Evolutionary conservation across 2,888 invertebrate genomes (phyloP).

Genomic region (Lutraria lutraria): DNA sequence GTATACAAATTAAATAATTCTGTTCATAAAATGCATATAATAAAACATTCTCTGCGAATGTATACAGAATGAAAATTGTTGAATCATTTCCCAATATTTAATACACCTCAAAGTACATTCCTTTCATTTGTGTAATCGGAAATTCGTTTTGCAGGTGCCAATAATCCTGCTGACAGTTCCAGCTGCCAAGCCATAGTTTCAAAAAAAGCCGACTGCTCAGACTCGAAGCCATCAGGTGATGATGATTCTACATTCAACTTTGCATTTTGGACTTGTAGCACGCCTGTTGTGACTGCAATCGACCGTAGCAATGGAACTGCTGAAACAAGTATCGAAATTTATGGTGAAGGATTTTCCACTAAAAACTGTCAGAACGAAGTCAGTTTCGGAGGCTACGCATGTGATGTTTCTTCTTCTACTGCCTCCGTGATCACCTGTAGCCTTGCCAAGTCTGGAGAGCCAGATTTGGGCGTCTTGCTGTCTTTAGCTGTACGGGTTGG

Average conservation of each 20-base stretch:
- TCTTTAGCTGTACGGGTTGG: conserved; percentile 65
- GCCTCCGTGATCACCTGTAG: conserved; percentile 55
- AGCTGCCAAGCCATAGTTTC: conserved; percentile 63
- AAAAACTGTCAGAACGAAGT: conserved; percentile 77
- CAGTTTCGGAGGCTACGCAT: conserved; percentile 62
- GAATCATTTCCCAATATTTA: too few relatives aligned
- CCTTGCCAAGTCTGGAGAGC: conserved; percentile 60
- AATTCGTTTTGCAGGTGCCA: conserved; percentile 57
- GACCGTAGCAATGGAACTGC: conserved; percentile 71
- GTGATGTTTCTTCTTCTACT: conserved; percentile 53
- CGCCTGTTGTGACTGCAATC: conserved; percentile 68
- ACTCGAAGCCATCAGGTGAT: conserved; percentile 35
- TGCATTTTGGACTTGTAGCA: conserved; percentile 71
- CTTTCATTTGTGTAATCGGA: background rate
- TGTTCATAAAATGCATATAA: too few relatives aligned
- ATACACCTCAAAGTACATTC: too few relatives aligned
- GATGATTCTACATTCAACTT: conserved; percentile 72
- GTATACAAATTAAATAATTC: too few relatives aligned
- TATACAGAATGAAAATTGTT: too few relatives aligned
- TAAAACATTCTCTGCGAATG: too few relatives aligned
- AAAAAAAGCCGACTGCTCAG: conserved; percentile 66
- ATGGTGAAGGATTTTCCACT: conserved; percentile 73
- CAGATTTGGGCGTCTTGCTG: conserved; percentile 64
- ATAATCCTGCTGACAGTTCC: conserved; percentile 63
- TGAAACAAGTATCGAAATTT: conserved; percentile 67